Base-by-base conservation (phyloP, 2,888 invertebrate species). In the Hydroisotoma schaefferi region DNA sequence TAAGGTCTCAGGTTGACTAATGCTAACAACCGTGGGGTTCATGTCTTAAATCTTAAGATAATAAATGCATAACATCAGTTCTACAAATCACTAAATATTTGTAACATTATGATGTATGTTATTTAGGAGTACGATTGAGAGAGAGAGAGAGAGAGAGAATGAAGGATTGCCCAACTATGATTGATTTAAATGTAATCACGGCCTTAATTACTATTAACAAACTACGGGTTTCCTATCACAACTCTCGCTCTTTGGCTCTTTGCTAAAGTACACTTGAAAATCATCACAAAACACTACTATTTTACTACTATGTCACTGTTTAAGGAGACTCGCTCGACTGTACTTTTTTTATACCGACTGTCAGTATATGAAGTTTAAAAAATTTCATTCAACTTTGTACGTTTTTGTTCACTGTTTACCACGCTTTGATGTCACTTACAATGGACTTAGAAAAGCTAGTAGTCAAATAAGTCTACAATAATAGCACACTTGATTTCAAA, bases 231-330 rank as follows among this genome's bases (percentile, higher is more conserved):
- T 22, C 15, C 52, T 52, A 52, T 52, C 52, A 52, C 52, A 52
- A 52, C 52, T 20, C 33, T 29, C 37, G 37, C 37, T 52, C 28
- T 27, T 15, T 20, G 27, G 37, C 37, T 52, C 28, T 27, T 15
- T 20, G 27, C 48, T 48, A 48, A 48, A 48, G 48, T 48, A 48
- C 48, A 48, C 48, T 48, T 48, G 48, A 27, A 48, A 48, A 48
- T 48, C 48, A 48, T 48, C 48, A 48, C 48, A 48, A 46, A 46
- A 46, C 46, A 48, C 48, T 48, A 48, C 48, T 26, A 28, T 12
- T 23, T 48, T 48, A 48, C 48, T 48, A 48, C 48, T n/a, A 28
- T 12, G 25, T 46, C 20, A 43, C 12, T 18, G 23, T 12, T 6
- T 23, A 25, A 12, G 46, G 25, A 18, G 46, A 46, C 46, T 46